A percentile compares a stretch with the other conserved stretches of the same genome.
Conservation (phyloP, 2,113 vertebrate genomes). For the Melanocharis versteri region DNA sequence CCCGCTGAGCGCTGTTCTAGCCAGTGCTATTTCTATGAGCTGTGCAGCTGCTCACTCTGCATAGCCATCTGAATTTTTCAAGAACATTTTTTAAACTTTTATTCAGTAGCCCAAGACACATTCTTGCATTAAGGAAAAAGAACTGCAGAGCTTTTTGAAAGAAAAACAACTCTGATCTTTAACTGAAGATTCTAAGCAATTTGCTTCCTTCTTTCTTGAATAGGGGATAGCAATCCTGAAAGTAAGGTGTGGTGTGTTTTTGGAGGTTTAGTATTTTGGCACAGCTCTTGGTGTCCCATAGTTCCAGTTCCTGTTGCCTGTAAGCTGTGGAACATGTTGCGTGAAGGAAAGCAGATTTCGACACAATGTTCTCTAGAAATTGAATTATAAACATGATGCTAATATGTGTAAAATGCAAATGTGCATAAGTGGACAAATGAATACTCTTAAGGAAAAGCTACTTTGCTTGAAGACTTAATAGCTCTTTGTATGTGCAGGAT, state of each 20-base stretch:
- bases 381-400: not conserved
- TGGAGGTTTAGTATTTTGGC: not conserved
- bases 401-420: not conserved
- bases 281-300: not conserved
- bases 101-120: not conserved
- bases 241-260: not conserved
- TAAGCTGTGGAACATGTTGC: not conserved
- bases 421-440: not conserved
- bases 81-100: not conserved
- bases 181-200: not conserved
- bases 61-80: not conserved
- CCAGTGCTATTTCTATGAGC: not conserved
- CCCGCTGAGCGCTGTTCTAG: not conserved
- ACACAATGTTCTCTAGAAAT: not conserved
- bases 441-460: slow-evolving; percentile 7
- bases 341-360: not conserved
- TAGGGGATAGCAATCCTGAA: not conserved
- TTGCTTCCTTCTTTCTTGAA: not conserved
- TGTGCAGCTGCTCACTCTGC: not conserved
- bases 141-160: not conserved
- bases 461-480: slow-evolving; percentile 26
- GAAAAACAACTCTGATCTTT: not conserved
- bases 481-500: slow-evolving; percentile 58
- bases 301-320: not conserved
- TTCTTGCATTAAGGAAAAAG: not conserved